Percentiles rank a stretch among this genome's conserved stretches.
phyloP scores from a whole-genome alignment of 2,797 vertebrate genomes.

The Lutjanus campechanus region DNA sequence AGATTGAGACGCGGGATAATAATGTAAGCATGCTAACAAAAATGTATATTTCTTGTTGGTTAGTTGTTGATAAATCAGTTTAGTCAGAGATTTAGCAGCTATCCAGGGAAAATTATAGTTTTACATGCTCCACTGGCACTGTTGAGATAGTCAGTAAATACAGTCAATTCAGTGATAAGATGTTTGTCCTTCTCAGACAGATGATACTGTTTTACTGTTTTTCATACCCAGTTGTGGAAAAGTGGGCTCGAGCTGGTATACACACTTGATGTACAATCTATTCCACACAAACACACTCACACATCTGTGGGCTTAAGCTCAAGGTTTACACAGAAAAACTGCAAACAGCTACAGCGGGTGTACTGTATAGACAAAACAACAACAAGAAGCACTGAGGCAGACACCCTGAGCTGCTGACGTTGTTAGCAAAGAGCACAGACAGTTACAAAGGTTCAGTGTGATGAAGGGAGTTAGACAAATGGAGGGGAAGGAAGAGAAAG shows the following conservation, averaged over 20 bases:
- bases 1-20: conserved; percentile 22
- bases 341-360: conserved; percentile 55
- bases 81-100: conserved; percentile 42
- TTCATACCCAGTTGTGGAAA: conserved; percentile 29
- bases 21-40: conserved; percentile 16
- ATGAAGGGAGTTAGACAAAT: conserved; percentile 80
- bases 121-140: conserved; percentile 23
- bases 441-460: conserved; percentile 86
- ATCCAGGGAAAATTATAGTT: conserved; percentile 36
- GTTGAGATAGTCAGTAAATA: conserved; percentile 45
- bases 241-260: conserved; percentile 11
- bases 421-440: conserved; percentile 83
- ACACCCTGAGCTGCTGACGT: conserved; percentile 73
- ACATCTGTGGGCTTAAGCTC: conserved; percentile 46
- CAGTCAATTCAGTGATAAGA: conserved; percentile 37
- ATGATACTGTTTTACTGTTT: conserved; percentile 44
- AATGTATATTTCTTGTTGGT: conserved; percentile 27
- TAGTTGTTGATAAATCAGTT: conserved; percentile 57
- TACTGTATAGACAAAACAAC: conserved; percentile 76
- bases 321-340: conserved; percentile 52
- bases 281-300: conserved; percentile 31
- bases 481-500: conserved; percentile 59
- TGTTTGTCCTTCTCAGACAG: conserved; percentile 43
- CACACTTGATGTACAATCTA: conserved; percentile 45
- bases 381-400: conserved; percentile 75